Evolutionary conservation across 2,888 invertebrate species (phyloP), one percentile per base, ranked within the genome.

Genomic region (Lobophora halterata): DNA sequence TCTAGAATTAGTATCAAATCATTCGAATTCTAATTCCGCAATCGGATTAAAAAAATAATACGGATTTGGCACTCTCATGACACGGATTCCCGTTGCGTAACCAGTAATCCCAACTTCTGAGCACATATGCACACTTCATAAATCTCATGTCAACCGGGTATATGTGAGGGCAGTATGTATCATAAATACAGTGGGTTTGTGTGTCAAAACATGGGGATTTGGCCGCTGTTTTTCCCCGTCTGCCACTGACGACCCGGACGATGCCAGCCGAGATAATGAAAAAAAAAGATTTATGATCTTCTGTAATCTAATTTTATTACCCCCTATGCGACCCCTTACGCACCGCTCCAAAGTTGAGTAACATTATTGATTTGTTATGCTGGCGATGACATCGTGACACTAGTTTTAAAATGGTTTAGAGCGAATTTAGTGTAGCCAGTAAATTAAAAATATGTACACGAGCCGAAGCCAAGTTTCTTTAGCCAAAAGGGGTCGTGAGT

Each of bases 201-300:
- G 67, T 83, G 86, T 87, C 86, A 87, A 80, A 87, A 86, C 80
- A 85, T 80, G 61, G 81, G 86, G 79, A 81, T 82, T 73, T 69
- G 74, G 72, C 68, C 58, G 67, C 25, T 10, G 24, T 46, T 69
- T 64, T 65, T 65, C 55, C 65, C 67, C 72, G 65, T 72, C 71
- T 63, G 55, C 43, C 63, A 58, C 61, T 65, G 65, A 65, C 65
- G 63, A 57, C 58, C 64, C 61, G 50, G 49, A 56, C 65, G 70
- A 70, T 72, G 75, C 66, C 66, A 62, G 52, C 55, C 62, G 66
- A 78, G 78, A 80, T 83, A 83, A 85, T 83, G 82, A 83, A 81
- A 87, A 85, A 75, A 79, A 77, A 76, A 86, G 87, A 87, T 87
- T 86, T 83, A 87, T 82, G 87, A 79, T 78, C 72, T 72, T 75